phyloP scores from a whole-genome alignment of 2,888 invertebrate genomes.

The Mythimna pallens region DNA sequence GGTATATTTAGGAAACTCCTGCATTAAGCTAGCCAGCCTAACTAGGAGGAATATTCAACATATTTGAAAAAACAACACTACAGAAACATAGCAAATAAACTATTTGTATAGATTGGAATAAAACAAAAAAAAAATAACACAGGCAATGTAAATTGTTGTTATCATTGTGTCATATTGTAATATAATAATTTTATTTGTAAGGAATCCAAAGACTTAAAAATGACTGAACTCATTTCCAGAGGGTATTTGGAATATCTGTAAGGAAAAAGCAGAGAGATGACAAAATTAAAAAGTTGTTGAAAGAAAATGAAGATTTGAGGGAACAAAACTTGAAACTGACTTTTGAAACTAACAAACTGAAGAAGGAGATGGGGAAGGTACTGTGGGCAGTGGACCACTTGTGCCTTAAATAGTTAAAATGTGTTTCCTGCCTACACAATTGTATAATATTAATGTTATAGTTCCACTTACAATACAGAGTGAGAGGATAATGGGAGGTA shows the following conservation, averaged over 20 bases:
- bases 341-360: conserved; percentile 78
- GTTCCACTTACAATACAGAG: neutral
- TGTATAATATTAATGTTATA: neutral
- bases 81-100: neutral
- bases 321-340: conserved; percentile 77
- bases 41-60: too few species aligned
- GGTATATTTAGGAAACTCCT: neutral
- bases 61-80: neutral
- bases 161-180: conserved; percentile 4
- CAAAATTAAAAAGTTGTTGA: conserved; percentile 74
- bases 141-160: neutral
- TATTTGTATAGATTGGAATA: neutral
- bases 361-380: conserved; percentile 83
- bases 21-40: too few species aligned
- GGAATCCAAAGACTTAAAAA: conserved; percentile 20
- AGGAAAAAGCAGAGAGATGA: conserved; percentile 79
- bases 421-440: neutral
- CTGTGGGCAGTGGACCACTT: neutral
- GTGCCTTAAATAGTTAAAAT: neutral
- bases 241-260: conserved; percentile 82
- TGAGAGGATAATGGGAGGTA: too few species aligned
- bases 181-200: conserved; percentile 9
- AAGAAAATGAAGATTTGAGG: conserved; percentile 77
- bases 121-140: neutral
- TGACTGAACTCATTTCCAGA: conserved; percentile 73